Conservation (phyloP, 2,888 invertebrate genomes). For the Campoplex capitator region DNA sequence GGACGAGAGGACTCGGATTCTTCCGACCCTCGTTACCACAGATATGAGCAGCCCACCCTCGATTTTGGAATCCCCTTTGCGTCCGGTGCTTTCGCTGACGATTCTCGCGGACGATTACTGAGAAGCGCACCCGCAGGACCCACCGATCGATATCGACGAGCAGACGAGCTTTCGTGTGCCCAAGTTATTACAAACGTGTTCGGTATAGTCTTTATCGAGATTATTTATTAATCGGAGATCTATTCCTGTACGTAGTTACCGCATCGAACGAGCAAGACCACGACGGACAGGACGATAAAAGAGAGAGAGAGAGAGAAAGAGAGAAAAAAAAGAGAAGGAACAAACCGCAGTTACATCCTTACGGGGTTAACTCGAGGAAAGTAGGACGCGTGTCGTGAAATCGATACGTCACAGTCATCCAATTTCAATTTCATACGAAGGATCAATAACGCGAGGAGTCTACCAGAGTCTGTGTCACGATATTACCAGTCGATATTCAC, state of each 20-base stretch:
- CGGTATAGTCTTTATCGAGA: not conserved
- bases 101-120: not conserved
- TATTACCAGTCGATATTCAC: constrained; percentile 26
- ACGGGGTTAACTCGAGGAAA: constrained; percentile 76
- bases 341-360: constrained; percentile 69
- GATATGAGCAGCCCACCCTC: not conserved
- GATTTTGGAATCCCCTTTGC: not conserved
- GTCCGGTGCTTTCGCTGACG: not conserved
- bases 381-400: constrained; percentile 77
- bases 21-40: not conserved
- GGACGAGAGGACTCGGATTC: constrained; percentile 14
- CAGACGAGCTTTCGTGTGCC: not conserved
- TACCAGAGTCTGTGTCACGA: constrained; percentile 32
- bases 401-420: constrained; percentile 80
- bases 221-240: constrained; percentile 29
- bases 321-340: constrained; percentile 1
- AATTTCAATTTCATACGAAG: constrained; percentile 78
- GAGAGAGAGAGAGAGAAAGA: not conserved
- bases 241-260: not conserved
- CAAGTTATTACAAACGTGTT: constrained; percentile 1
- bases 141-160: constrained; percentile 1
- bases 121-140: constrained; percentile 5
- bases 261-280: constrained; percentile 6
- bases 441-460: constrained; percentile 74
- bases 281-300: not conserved